Evolutionary conservation across 2,113 vertebrate genomes (phyloP).

Genomic region (Xiphias gladius): DNA sequence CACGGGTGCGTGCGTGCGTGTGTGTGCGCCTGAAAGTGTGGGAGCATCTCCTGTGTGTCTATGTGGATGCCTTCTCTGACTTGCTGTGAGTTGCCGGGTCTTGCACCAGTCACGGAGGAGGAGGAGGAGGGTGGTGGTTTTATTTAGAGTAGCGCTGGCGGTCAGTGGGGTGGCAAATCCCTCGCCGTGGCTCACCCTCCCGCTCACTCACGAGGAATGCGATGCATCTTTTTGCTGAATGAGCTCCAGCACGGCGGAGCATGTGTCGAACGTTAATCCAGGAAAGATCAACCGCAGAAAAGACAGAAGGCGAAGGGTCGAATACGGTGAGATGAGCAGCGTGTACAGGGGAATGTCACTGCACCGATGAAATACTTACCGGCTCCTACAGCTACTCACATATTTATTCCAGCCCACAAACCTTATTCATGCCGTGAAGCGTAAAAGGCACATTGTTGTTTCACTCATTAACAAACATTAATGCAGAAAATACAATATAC

Average conservation of each 20-base stretch:
- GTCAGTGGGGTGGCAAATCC: constrained; percentile 30
- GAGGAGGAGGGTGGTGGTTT: constrained; percentile 2
- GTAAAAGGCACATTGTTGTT: background rate
- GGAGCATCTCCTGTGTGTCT: constrained; percentile 25
- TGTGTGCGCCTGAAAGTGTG: constrained; percentile 1
- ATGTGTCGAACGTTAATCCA: background rate
- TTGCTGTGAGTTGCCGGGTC: constrained; percentile 32
- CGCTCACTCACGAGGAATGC: constrained; percentile 36
- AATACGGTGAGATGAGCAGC: background rate
- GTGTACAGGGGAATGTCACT: background rate
- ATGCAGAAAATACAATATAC: background rate
- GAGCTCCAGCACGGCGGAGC: constrained; percentile 10
- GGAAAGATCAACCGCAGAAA: constrained; percentile 6
- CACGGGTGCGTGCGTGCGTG: background rate
- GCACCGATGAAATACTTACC: background rate
- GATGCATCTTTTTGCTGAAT: constrained; percentile 56
- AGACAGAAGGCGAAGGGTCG: background rate
- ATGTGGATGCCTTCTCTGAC: constrained; percentile 11
- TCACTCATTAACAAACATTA: background rate
- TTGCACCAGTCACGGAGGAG: constrained; percentile 16
- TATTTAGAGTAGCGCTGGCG: constrained; percentile 58
- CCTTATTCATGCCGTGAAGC: background rate
- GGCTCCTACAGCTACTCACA: background rate
- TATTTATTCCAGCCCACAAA: background rate
- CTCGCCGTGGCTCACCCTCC: constrained; percentile 27